Evolutionary conservation across 2,797 vertebrate genomes (phyloP).

Genomic region (Prunella strophiata): DNA sequence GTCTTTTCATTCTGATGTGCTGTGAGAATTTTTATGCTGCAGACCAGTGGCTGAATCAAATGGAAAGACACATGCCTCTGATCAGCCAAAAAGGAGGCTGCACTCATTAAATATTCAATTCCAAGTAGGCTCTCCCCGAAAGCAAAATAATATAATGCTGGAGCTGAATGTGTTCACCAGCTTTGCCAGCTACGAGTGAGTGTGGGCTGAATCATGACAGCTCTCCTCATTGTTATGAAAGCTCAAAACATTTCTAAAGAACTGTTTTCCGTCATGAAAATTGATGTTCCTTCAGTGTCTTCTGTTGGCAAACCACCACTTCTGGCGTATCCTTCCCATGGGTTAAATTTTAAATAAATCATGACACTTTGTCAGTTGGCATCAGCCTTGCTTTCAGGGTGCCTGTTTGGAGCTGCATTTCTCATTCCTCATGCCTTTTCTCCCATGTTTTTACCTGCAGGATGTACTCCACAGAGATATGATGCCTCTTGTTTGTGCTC

Average conservation of each 20-base stretch:
- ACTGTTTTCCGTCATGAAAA: background rate
- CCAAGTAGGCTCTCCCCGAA: background rate
- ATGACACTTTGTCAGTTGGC: background rate
- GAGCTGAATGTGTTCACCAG: background rate
- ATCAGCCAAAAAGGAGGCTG: background rate
- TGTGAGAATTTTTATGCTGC: background rate
- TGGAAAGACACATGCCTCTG: background rate
- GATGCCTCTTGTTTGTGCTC: background rate
- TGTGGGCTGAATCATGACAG: background rate
- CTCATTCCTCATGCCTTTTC: background rate
- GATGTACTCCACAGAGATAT: background rate
- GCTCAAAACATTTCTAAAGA: constrained; percentile 5
- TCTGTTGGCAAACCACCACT: background rate
- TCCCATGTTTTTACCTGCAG: background rate
- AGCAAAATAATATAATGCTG: background rate
- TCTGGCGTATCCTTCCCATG: background rate
- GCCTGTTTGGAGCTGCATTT: background rate
- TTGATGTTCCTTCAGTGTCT: background rate
- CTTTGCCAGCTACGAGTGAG: background rate
- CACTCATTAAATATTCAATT: background rate
- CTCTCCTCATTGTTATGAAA: background rate
- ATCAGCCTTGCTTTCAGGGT: background rate
- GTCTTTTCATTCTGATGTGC: background rate
- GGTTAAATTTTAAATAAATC: background rate
- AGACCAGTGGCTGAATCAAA: background rate